Conservation (phyloP, 2,113 vertebrate genomes). For the Spea bombifrons region DNA sequence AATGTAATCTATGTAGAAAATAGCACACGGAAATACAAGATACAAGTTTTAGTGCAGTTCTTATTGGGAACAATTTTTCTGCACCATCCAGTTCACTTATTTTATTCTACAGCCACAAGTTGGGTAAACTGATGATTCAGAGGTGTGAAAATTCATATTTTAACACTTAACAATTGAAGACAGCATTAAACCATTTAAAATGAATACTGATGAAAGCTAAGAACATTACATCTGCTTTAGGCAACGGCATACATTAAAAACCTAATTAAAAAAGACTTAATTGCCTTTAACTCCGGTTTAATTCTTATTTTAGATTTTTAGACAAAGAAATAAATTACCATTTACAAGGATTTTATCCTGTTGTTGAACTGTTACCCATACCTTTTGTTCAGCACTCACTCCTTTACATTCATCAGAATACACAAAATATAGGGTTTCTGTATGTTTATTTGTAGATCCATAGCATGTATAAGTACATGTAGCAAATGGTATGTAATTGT, state of each 20-base stretch:
- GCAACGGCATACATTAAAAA: conserved; percentile 66
- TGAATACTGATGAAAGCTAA: conserved; percentile 69
- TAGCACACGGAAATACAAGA: background rate
- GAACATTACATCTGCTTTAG: conserved; percentile 63
- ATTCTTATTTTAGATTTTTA: conserved; percentile 48
- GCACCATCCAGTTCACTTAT: conserved; percentile 77
- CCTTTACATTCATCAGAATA: too few relatives aligned
- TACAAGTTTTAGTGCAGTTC: conserved; percentile 65
- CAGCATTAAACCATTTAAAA: conserved; percentile 75
- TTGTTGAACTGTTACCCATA: background rate
- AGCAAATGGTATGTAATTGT: too few relatives aligned
- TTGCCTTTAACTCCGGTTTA: conserved; percentile 52
- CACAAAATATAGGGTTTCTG: too few relatives aligned
- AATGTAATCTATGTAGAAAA: too few relatives aligned
- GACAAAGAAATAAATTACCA: conserved; percentile 30
- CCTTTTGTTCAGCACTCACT: too few relatives aligned
- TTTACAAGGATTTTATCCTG: conserved; percentile 4
- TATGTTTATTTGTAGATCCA: too few relatives aligned
- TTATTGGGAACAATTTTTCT: conserved; percentile 70
- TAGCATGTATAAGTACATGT: too few relatives aligned
- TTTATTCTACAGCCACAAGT: conserved; percentile 79
- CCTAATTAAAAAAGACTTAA: conserved; percentile 56
- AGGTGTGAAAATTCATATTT: conserved; percentile 96
- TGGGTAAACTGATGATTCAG: conserved; percentile 90
- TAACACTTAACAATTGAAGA: conserved; percentile 83